Evolutionary conservation across 2,888 invertebrate species (phyloP).

Genomic region (Zelleria hepariella): DNA sequence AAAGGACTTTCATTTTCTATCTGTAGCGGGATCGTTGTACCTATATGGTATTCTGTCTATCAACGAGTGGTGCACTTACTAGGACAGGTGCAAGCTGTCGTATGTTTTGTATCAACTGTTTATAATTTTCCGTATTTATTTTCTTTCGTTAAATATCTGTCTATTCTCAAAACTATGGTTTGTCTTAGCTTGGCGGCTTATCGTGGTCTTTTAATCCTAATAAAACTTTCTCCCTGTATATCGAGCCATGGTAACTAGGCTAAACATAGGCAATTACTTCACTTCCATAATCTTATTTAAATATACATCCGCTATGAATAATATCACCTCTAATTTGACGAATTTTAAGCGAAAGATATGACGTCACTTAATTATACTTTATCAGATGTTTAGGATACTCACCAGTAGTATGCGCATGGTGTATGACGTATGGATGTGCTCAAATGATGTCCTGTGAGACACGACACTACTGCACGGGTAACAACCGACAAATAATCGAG

Average conservation of each 20-base stretch:
- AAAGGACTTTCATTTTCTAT: background rate
- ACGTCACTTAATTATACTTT: background rate
- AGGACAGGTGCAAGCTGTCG: no score
- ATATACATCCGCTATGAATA: background rate
- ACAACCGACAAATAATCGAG: conserved; percentile 69
- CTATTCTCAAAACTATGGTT: no score
- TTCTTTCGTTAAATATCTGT: no score
- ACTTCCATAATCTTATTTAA: background rate
- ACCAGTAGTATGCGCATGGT: conserved; percentile 65
- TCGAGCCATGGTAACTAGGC: background rate
- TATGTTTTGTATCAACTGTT: no score
- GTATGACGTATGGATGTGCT: conserved; percentile 16
- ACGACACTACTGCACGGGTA: conserved; percentile 61
- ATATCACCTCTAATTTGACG: background rate
- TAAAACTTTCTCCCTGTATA: background rate
- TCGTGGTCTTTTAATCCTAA: background rate
- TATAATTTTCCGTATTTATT: no score
- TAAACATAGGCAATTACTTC: background rate
- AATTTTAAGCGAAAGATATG: no score
- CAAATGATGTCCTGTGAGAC: conserved; percentile 20
- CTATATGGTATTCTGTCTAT: no score
- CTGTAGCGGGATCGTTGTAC: background rate
- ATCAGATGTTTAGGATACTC: conserved; percentile 32
- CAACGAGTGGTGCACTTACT: no score
- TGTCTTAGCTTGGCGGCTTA: no score